phyloP scores from a whole-genome alignment of 2,888 invertebrate genomes.

The Stomorhina lunata region DNA sequence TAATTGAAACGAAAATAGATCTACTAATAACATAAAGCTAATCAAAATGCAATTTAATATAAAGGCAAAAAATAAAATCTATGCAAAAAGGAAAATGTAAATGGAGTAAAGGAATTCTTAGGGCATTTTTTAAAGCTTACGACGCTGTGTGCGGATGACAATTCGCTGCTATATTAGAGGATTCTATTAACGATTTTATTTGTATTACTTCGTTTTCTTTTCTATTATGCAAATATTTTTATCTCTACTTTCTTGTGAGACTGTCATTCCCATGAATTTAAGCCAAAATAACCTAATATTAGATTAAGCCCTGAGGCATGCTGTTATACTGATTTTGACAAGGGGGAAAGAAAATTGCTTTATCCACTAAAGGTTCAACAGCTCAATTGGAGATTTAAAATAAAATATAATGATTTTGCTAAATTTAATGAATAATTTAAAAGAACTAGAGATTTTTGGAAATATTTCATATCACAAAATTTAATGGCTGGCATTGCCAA shows the following conservation, averaged over 20 bases:
- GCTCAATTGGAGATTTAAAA: background rate
- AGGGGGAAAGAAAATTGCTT: background rate
- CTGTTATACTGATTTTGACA: constrained; percentile 18
- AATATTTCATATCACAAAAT: too few relatives aligned
- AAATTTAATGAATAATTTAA: background rate
- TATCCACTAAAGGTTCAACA: background rate
- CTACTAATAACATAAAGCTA: constrained; percentile 18
- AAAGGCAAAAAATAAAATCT: background rate
- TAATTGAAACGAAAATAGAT: constrained; percentile 14
- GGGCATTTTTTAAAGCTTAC: background rate
- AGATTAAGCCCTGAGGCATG: constrained; percentile 38
- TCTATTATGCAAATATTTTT: background rate
- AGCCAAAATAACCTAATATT: constrained; percentile 28
- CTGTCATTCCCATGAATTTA: background rate
- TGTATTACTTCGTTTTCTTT: background rate
- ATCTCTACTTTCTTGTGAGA: constrained; percentile 7
- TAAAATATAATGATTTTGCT: background rate
- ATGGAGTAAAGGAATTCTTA: background rate
- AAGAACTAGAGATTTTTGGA: too few relatives aligned
- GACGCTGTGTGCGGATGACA: constrained; percentile 23
- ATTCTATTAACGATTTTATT: constrained; percentile 3
- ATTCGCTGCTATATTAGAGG: background rate
- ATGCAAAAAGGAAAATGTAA: background rate
- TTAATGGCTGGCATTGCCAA: too few relatives aligned
- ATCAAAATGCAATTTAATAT: constrained; percentile 38